Evolutionary conservation across 2,888 invertebrate genomes (phyloP).

Genomic region (Lepas anatifera): DNA sequence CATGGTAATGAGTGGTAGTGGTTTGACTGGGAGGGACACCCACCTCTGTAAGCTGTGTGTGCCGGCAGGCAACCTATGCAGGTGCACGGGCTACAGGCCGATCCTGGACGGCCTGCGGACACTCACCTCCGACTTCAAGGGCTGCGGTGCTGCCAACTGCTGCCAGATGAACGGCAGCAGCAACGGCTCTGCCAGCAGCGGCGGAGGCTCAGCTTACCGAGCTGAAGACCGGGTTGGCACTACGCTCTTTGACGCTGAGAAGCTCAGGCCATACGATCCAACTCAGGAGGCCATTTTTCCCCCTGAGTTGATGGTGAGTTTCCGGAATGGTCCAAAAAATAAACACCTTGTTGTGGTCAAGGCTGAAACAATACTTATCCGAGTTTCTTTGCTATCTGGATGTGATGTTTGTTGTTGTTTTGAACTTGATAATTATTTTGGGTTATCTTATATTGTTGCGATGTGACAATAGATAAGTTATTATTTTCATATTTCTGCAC

Average conservation of each 20-base stretch:
- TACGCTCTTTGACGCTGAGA: constrained; percentile 43
- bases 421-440: no score
- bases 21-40: no score
- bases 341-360: no score
- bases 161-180: neutral
- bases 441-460: no score
- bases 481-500: no score
- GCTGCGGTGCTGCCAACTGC: neutral
- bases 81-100: constrained; percentile 89
- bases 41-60: neutral
- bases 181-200: neutral
- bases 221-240: neutral
- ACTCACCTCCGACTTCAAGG: constrained; percentile 37
- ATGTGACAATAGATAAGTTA: no score
- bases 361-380: no score
- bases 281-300: constrained; percentile 87
- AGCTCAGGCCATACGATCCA: constrained; percentile 59
- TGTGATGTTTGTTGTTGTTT: no score
- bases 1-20: no score
- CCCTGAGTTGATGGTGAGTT: constrained; percentile 49
- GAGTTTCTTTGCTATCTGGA: no score
- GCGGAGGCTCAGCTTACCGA: neutral
- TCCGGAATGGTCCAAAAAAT: no score
- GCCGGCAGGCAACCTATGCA: constrained; percentile 54
- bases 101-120: constrained; percentile 82